Percentiles rank a stretch among this genome's conserved stretches.
phyloP scores from a whole-genome alignment of 2,113 vertebrate genomes.

The Pteropus alecto region DNA sequence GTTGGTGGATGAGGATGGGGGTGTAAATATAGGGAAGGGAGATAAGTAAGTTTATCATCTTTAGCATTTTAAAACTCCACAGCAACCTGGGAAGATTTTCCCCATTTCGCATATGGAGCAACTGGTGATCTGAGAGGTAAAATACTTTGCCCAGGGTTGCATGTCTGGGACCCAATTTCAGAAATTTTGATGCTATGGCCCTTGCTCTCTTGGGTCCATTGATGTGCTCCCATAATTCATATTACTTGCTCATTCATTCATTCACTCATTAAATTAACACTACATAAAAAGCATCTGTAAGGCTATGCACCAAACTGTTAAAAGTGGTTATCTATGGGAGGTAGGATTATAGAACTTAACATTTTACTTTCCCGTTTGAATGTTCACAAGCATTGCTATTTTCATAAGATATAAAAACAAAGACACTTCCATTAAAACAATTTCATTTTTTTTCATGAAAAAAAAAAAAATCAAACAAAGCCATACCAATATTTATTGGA shows the following conservation, averaged over 20 bases:
- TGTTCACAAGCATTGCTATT: background rate
- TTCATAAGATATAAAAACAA: constrained; percentile 15
- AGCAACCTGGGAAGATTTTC: background rate
- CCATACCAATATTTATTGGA: background rate
- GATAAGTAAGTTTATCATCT: background rate
- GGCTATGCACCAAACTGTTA: background rate
- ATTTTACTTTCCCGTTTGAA: background rate
- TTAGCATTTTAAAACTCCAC: background rate
- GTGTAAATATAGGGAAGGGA: background rate
- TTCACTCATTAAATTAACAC: background rate
- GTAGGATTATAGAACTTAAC: background rate
- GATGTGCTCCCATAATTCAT: background rate
- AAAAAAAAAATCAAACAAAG: background rate
- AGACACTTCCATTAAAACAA: background rate
- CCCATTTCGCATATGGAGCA: background rate
- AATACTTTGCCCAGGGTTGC: background rate
- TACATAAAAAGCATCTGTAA: background rate
- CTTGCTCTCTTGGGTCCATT: background rate
- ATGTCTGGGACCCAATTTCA: background rate
- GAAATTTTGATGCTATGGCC: background rate
- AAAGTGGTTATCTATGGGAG: background rate
- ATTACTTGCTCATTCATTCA: background rate
- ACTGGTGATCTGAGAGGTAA: background rate
- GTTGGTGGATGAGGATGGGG: background rate
- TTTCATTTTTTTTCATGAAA: background rate